A percentile compares a stretch with the other conserved stretches of the same genome.
These are phyloP conservation scores for Euzophera pinguis DNA, from an alignment of 2,888 invertebrate genomes.

Conservation along the genomic window DNA sequence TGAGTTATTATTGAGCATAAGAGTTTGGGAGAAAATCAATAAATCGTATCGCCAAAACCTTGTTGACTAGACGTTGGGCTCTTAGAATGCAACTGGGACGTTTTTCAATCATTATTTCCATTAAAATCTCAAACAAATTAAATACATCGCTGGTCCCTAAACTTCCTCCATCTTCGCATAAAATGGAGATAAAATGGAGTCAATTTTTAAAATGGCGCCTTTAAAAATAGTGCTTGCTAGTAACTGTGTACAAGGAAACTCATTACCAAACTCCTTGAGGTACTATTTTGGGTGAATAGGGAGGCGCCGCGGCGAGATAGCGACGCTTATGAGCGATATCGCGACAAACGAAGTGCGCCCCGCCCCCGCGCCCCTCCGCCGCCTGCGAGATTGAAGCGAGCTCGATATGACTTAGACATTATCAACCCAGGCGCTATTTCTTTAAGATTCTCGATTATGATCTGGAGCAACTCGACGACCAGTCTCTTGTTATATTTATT, in stretches of 20 bases:
- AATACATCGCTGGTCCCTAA: too few species aligned
- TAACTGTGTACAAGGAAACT: constrained; percentile 65
- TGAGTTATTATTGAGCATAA: too few species aligned
- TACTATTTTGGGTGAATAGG: constrained; percentile 75
- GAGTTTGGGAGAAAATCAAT: too few species aligned
- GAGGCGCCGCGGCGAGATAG: constrained; percentile 60
- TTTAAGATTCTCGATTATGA: neutral
- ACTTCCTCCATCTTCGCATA: neutral
- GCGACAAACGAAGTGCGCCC: constrained; percentile 69
- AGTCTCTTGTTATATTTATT: neutral
- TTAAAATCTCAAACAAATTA: too few species aligned
- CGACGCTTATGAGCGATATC: constrained; percentile 72
- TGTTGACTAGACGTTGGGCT: too few species aligned
- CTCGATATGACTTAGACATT: constrained; percentile 9
- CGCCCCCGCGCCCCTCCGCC: constrained; percentile 9
- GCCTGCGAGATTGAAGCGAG: constrained; percentile 27
- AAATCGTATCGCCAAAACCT: too few species aligned
- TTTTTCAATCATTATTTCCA: too few species aligned
- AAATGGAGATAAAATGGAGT: constrained; percentile 15
- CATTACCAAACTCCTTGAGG: constrained; percentile 75
- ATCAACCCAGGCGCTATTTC: neutral
- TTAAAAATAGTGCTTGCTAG: constrained; percentile 61
- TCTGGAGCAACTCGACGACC: neutral
- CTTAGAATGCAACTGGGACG: too few species aligned
- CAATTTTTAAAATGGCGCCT: constrained; percentile 60